Percentiles rank a stretch among this genome's conserved stretches.
Evolutionary conservation across 1,140 invertebrate species (phyloP).

Genomic region (Choristoneura fumiferana): DNA sequence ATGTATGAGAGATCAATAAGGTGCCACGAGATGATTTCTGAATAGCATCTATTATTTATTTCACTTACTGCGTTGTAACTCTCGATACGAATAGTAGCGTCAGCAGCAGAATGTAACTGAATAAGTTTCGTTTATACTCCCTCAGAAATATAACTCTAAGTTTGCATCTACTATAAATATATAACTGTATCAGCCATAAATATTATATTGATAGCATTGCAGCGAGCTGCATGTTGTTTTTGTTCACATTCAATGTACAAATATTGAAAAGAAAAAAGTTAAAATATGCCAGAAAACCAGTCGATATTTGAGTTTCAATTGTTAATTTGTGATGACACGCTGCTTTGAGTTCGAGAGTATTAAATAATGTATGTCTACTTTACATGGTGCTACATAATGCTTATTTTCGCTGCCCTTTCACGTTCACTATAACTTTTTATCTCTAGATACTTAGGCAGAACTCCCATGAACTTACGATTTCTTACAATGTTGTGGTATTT

Average conservation of each 20-base stretch:
- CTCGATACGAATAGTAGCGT: not conserved
- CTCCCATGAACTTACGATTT: conserved; percentile 5
- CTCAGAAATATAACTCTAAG: no score
- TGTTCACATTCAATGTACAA: no score
- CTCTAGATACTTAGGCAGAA: not conserved
- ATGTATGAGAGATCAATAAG: not conserved
- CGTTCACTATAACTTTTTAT: not conserved
- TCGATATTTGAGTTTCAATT: no score
- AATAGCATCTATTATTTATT: not conserved
- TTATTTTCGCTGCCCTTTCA: no score
- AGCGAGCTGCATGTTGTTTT: no score
- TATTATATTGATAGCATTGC: no score
- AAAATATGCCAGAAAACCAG: no score
- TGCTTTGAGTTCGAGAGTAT: no score
- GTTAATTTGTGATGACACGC: no score
- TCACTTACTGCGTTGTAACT: not conserved
- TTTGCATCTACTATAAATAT: not conserved
- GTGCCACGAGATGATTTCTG: not conserved
- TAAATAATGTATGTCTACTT: no score
- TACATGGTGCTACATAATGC: no score
- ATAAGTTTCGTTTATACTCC: not conserved
- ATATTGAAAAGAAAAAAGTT: no score
- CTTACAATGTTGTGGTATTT: conserved; percentile 11
- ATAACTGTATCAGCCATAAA: not conserved
- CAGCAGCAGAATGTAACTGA: not conserved